Evolutionary conservation across 2,888 invertebrate species (phyloP).

Genomic region (Sarcophaga carnaria): DNA sequence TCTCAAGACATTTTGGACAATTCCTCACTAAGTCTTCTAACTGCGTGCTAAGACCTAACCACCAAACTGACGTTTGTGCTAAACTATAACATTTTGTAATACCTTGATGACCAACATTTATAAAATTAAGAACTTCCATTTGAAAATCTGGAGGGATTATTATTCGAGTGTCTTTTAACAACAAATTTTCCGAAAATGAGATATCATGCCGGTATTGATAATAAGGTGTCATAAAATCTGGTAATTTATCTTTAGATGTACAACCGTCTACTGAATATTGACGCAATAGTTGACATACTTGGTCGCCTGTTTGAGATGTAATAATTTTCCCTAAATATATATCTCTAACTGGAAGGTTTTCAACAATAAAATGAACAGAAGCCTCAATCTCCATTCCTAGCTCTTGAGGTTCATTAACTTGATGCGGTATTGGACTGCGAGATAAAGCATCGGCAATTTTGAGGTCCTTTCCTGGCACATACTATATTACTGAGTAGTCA

Average conservation of each 20-base stretch:
- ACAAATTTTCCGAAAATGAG: too few species aligned
- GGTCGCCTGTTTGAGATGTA: constrained; percentile 22
- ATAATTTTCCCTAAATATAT: constrained; percentile 26
- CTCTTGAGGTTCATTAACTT: constrained; percentile 13
- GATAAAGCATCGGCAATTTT: constrained; percentile 43
- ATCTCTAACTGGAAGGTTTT: constrained; percentile 48
- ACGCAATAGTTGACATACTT: constrained; percentile 12
- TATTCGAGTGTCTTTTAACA: too few species aligned
- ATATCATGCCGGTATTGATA: not conserved
- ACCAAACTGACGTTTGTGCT: too few species aligned
- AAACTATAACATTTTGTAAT: too few species aligned
- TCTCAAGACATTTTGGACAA: too few species aligned
- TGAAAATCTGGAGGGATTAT: too few species aligned
- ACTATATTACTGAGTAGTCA: constrained; percentile 26
- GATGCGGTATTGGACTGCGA: constrained; percentile 23
- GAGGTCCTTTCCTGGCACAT: constrained; percentile 34
- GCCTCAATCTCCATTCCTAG: constrained; percentile 32
- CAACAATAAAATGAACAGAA: constrained; percentile 40
- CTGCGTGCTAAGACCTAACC: too few species aligned
- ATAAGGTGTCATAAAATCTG: constrained; percentile 38
- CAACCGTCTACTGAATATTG: constrained; percentile 45
- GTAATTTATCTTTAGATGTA: constrained; percentile 37
- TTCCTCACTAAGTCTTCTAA: too few species aligned
- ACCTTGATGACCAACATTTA: too few species aligned
- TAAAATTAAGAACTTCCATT: too few species aligned